phyloP scores from a whole-genome alignment of 2,888 invertebrate species.

The Luperina nickerlii region DNA sequence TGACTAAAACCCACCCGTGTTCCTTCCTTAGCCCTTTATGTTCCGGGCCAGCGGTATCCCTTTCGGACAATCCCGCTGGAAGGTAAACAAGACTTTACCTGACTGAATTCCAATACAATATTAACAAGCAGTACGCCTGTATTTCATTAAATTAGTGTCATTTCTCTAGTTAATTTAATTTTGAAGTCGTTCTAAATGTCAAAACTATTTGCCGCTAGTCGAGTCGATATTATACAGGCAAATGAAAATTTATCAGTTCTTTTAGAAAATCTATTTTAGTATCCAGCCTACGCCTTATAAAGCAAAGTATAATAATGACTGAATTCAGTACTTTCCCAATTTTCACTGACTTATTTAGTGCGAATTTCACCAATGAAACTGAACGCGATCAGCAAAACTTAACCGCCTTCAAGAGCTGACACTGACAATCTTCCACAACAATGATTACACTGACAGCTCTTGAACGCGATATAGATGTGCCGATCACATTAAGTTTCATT shows the following conservation, averaged over 20 bases:
- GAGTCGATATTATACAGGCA: not conserved
- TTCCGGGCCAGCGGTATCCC: too few species aligned
- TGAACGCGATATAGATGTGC: not conserved
- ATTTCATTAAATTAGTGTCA: slow-evolving; percentile 35
- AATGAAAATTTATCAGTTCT: not conserved
- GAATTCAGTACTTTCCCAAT: not conserved
- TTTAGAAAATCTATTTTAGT: not conserved
- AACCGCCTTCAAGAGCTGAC: not conserved
- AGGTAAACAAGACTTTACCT: slow-evolving; percentile 23
- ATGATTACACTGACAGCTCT: not conserved
- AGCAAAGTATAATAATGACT: too few species aligned
- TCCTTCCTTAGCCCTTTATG: too few species aligned
- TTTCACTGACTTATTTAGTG: not conserved
- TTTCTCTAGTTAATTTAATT: slow-evolving; percentile 39
- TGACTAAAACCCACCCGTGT: too few species aligned
- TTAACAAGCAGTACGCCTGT: not conserved
- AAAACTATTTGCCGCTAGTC: slow-evolving; percentile 1
- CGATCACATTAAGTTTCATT: not conserved
- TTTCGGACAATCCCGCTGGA: too few species aligned
- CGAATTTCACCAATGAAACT: not conserved
- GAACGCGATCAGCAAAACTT: not conserved
- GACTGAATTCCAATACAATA: slow-evolving; percentile 5
- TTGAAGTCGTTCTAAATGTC: slow-evolving; percentile 27
- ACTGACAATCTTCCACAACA: not conserved
- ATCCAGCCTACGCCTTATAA: not conserved